A percentile compares a stretch with the other conserved stretches of the same genome.
phyloP scores from a whole-genome alignment of 1,140 invertebrate genomes.

The Eupristina koningsbergeri region DNA sequence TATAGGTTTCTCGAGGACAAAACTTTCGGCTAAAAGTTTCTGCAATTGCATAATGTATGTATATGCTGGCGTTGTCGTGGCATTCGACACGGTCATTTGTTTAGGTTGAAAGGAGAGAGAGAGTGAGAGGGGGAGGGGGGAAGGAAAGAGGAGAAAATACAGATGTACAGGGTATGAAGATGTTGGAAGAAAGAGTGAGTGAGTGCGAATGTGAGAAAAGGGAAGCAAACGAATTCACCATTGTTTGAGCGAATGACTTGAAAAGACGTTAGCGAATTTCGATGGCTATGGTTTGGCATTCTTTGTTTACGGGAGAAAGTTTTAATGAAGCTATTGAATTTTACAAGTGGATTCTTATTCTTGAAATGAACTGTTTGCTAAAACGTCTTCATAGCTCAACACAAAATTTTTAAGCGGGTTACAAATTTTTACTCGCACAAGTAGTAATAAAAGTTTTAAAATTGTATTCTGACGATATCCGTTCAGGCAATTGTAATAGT shows the following conservation, averaged over 20 bases:
- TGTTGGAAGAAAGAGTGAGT: neutral
- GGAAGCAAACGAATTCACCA: neutral
- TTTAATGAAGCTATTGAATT: constrained; percentile 58
- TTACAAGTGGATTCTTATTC: constrained; percentile 56
- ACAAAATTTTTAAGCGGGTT: constrained; percentile 17
- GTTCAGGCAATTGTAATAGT: neutral
- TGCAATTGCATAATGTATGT: constrained; percentile 25
- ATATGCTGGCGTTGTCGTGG: constrained; percentile 1
- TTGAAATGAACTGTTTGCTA: neutral
- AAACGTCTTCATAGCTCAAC: neutral
- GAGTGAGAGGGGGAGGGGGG: neutral
- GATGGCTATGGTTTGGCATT: constrained; percentile 15
- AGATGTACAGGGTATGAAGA: too few species aligned
- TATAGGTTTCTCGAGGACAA: neutral
- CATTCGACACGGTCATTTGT: constrained; percentile 47
- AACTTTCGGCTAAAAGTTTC: constrained; percentile 22
- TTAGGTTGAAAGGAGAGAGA: constrained; percentile 21
- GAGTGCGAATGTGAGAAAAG: neutral
- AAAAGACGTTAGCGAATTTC: constrained; percentile 36
- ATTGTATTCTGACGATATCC: neutral
- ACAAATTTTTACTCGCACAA: neutral
- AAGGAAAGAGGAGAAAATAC: too few species aligned
- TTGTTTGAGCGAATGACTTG: constrained; percentile 33
- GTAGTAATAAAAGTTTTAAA: neutral
- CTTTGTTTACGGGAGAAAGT: constrained; percentile 35